A percentile compares a stretch with the other conserved stretches of the same genome.
These are phyloP conservation scores for Pangasianodon gigas DNA, from an alignment of 2,113 vertebrate genomes.

Conservation along the genomic window DNA sequence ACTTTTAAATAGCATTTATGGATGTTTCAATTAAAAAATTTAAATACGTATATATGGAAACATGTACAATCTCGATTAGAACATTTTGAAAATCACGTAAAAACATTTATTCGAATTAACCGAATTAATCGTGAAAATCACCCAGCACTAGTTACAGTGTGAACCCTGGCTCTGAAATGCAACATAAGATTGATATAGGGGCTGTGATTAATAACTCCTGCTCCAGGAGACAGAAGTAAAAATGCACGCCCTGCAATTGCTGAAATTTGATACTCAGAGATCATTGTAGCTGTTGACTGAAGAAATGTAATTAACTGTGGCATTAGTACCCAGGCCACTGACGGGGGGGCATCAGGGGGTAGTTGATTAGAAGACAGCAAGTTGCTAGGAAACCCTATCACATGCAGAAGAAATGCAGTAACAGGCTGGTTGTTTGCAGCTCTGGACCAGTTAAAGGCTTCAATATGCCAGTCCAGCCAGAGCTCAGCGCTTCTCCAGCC, in stretches of 20 bases:
- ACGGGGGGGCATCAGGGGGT: constrained; percentile 14
- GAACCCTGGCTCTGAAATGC: constrained; percentile 11
- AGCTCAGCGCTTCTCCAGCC: constrained; percentile 8
- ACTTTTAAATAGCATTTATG: too few species aligned
- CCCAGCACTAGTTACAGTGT: too few species aligned
- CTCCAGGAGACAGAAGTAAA: constrained; percentile 9
- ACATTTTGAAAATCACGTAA: too few species aligned
- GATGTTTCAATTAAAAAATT: too few species aligned
- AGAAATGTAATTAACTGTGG: constrained; percentile 75
- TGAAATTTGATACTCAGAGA: constrained; percentile 61
- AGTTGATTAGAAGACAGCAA: constrained; percentile 47
- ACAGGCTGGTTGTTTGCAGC: constrained; percentile 70
- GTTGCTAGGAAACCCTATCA: constrained; percentile 72
- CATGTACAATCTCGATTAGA: too few species aligned
- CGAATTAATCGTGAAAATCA: too few species aligned
- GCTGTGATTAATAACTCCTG: neutral
- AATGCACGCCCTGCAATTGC: constrained; percentile 44
- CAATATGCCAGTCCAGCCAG: constrained; percentile 26
- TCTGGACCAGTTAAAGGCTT: constrained; percentile 28
- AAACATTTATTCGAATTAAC: too few species aligned
- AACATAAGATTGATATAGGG: neutral
- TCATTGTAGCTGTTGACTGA: constrained; percentile 68
- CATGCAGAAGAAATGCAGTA: constrained; percentile 58
- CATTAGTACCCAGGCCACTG: constrained; percentile 71
- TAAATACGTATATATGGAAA: too few species aligned